Percentiles rank a stretch among this genome's conserved stretches.
These are phyloP conservation scores for Coenonympha arcania DNA, from an alignment of 2,888 invertebrate genomes.

Conservation along the genomic window DNA sequence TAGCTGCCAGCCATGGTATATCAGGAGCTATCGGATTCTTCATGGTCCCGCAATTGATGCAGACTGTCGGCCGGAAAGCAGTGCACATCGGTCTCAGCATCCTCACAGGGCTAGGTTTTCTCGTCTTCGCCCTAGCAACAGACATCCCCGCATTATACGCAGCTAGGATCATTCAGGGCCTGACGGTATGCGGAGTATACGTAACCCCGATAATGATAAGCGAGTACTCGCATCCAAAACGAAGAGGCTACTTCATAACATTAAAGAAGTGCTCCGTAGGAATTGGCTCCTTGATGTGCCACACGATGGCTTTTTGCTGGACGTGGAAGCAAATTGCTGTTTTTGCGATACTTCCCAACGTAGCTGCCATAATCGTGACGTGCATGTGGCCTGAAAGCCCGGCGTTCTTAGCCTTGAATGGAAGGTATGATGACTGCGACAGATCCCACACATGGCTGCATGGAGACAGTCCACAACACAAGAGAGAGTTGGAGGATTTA, in stretches of 20 bases:
- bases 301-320: constrained; percentile 33
- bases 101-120: constrained; percentile 33
- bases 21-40: constrained; percentile 37
- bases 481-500: constrained; percentile 33
- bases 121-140: constrained; percentile 33
- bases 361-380: constrained; percentile 29
- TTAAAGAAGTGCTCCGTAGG: constrained; percentile 32
- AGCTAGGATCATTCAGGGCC: constrained; percentile 39
- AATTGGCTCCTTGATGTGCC: constrained; percentile 36
- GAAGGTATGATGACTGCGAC: constrained; percentile 37
- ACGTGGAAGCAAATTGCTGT: constrained; percentile 39
- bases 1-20: constrained; percentile 40
- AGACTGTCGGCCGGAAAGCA: constrained; percentile 37
- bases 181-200: constrained; percentile 35
- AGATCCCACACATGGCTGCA: constrained; percentile 36
- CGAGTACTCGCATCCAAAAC: constrained; percentile 37
- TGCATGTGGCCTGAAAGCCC: constrained; percentile 45
- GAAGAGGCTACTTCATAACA: constrained; percentile 39
- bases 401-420: constrained; percentile 38
- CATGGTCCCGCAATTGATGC: constrained; percentile 36
- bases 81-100: constrained; percentile 29
- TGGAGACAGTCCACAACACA: constrained; percentile 30
- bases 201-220: constrained; percentile 33
- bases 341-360: constrained; percentile 25
- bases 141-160: constrained; percentile 31